Evolutionary conservation across 2,888 invertebrate species (phyloP).

Genomic region (Dexiosoma caninum): DNA sequence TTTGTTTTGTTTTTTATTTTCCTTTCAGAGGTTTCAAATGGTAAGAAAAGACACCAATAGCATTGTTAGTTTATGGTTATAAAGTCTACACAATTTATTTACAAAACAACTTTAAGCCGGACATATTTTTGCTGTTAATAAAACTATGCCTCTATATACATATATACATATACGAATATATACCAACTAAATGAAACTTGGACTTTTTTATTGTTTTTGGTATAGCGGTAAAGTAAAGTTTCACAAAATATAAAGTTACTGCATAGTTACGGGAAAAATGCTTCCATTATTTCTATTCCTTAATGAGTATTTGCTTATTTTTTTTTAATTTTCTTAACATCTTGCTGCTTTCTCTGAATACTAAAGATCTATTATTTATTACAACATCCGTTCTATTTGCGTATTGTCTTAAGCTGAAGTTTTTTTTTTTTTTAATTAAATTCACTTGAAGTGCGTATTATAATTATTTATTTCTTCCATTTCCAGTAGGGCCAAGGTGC

Average conservation of each 20-base stretch:
- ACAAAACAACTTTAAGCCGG: slow-evolving; percentile 15
- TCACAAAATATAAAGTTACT: background rate
- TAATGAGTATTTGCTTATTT: slow-evolving; percentile 11
- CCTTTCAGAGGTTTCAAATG: no score
- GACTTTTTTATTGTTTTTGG: no score
- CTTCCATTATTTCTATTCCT: slow-evolving; percentile 31
- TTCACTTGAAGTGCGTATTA: slow-evolving; percentile 41
- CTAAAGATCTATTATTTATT: slow-evolving; percentile 52
- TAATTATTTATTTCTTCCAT: slow-evolving; percentile 30
- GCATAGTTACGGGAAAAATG: background rate
- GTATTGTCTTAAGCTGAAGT: slow-evolving; percentile 7
- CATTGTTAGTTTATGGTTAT: slow-evolving; percentile 41
- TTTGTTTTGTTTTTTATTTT: background rate
- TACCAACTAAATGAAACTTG: slow-evolving; percentile 11
- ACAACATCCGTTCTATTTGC: slow-evolving; percentile 21
- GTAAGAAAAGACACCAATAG: slow-evolving; percentile 29
- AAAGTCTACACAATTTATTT: slow-evolving; percentile 41
- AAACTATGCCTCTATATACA: slow-evolving; percentile 14
- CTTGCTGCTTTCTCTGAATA: slow-evolving; percentile 38
- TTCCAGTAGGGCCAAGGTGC: background rate
- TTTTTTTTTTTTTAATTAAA: slow-evolving; percentile 54
- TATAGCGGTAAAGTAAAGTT: background rate
- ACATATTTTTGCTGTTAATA: slow-evolving; percentile 33
- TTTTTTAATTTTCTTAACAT: slow-evolving; percentile 40
- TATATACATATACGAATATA: no score